A percentile compares a stretch with the other conserved stretches of the same genome.
These are phyloP conservation scores for Crotalus tigris DNA, from an alignment of 2,113 vertebrate species.

Conservation along the genomic window DNA sequence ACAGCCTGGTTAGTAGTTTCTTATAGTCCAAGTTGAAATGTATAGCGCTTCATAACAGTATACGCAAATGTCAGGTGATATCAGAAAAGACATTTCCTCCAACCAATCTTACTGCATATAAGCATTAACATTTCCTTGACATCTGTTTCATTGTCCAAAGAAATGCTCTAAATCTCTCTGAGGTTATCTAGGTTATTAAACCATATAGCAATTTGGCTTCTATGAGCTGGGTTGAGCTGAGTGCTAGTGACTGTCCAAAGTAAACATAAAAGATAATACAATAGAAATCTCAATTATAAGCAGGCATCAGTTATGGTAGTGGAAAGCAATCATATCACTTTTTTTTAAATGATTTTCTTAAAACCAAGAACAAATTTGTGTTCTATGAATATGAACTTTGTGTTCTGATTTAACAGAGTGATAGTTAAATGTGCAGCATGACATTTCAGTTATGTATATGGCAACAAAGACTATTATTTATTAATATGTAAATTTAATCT, in stretches of 20 bases:
- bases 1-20: not conserved
- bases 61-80: not conserved
- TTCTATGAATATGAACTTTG: not conserved
- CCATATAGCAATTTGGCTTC: not conserved
- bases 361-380: not conserved
- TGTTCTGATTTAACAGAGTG: not conserved
- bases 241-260: not conserved
- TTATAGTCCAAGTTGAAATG: not conserved
- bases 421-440: not conserved
- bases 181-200: not conserved
- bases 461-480: not conserved
- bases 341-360: not conserved
- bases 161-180: not conserved
- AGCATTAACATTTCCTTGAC: not conserved
- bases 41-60: not conserved
- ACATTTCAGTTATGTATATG: not conserved
- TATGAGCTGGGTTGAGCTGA: not conserved
- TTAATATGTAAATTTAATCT: not conserved
- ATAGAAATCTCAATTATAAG: not conserved
- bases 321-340: not conserved
- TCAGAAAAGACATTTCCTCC: not conserved
- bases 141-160: not conserved
- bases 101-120: not conserved
- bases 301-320: not conserved
- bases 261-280: not conserved